Evolutionary conservation across 1,140 invertebrate genomes (phyloP), one percentile per base, ranked within the genome.

Genomic region (Eumeta japonica): DNA sequence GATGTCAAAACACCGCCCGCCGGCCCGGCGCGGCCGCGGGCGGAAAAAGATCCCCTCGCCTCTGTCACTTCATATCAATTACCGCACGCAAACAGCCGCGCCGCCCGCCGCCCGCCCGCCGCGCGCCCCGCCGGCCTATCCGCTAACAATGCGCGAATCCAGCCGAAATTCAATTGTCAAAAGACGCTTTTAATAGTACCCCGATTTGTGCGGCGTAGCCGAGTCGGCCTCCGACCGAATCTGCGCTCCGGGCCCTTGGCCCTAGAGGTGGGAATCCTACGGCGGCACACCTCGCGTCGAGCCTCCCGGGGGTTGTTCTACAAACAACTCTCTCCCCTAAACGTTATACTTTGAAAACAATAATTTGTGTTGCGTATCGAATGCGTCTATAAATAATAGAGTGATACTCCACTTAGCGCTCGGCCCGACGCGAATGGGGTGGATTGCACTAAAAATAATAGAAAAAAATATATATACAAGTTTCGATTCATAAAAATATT

Each of bases 281-380:
- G n/a, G n/a, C n/a, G n/a, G n/a, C n/a, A n/a, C n/a, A n/a, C n/a
- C n/a, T n/a, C n/a, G n/a, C n/a, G n/a, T n/a, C n/a, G n/a, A n/a
- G n/a, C 37, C 43, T 48, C 62, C 36, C 54, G 35, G 50, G 67
- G 68, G 66, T 67, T 62, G 56, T 53, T 67, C 48, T 42, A 57
- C 63, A 74, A 74, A 74, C 68, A 74, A 59, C 56, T 53, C 46
- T 55, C 58, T 64, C 66, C 68, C 68, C 66, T 71, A 67, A 74
- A 74, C 66, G 68, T 67, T 74, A 74, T 74, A 74, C 68, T 74
- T 74, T 74, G 68, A 74, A 74, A 74, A 74, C 68, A 71, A 74
- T 71, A 74, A 74, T 74, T 74, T 74, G 66, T 74, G 70, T 74
- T 74, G 66, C 68, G 68, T 74, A 74, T 71, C 68, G 68, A 71